Evolutionary conservation across 1,140 invertebrate species (phyloP).

Genomic region (Plodia interpunctella): DNA sequence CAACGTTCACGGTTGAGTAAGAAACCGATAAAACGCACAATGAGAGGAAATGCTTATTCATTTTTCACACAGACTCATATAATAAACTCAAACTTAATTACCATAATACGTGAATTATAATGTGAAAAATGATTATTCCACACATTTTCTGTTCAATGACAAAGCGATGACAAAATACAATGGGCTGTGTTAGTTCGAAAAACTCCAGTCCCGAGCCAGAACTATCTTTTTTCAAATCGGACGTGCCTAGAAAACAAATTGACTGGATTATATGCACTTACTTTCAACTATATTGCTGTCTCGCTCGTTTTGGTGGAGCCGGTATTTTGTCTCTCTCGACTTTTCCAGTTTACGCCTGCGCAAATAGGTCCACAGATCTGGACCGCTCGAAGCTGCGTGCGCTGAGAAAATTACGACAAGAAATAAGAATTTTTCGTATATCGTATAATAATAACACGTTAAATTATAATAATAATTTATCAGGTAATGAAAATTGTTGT

Average conservation of each 20-base stretch:
- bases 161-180: slow-evolving; percentile 1
- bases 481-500: too few relatives aligned
- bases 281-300: slow-evolving; percentile 35
- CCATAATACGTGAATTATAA: too few relatives aligned
- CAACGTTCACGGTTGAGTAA: too few relatives aligned
- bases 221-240: slow-evolving; percentile 38
- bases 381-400: slow-evolving; percentile 59
- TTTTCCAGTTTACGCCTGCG: slow-evolving; percentile 62
- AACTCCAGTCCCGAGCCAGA: neutral
- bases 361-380: slow-evolving; percentile 47
- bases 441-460: too few relatives aligned
- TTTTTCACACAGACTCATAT: too few relatives aligned
- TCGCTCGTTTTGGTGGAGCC: slow-evolving; percentile 28
- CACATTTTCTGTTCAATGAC: neutral
- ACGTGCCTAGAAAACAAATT: slow-evolving; percentile 68
- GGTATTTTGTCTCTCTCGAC: slow-evolving; percentile 34
- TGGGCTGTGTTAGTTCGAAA: neutral
- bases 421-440: neutral
- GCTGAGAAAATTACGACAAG: slow-evolving; percentile 18
- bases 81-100: too few relatives aligned
- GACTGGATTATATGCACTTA: slow-evolving; percentile 58
- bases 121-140: neutral
- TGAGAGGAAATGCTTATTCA: too few relatives aligned
- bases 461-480: too few relatives aligned
- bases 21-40: too few relatives aligned